These are phyloP conservation scores for Aphaenogaster ashmeadi DNA, from an alignment of 1,140 invertebrate genomes.

Conservation along the genomic window DNA sequence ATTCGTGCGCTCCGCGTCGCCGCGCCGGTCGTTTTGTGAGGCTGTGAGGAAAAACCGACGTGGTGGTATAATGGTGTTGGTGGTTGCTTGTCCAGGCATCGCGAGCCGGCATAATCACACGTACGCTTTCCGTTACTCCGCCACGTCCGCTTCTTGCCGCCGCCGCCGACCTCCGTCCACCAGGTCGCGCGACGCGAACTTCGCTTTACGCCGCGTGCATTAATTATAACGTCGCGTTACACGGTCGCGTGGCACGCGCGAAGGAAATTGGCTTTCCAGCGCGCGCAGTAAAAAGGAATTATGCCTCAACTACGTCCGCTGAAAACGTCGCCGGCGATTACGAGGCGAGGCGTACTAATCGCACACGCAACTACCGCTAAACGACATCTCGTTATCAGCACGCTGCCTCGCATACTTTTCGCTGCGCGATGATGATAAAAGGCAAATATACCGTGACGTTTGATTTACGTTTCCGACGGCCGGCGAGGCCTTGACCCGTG, in stretches of 20 bases:
- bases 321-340: slow-evolving; percentile 42
- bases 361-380: slow-evolving; percentile 30
- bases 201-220: slow-evolving; percentile 63
- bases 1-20: slow-evolving; percentile 69
- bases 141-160: slow-evolving; percentile 56
- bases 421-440: background rate
- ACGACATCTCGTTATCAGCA: slow-evolving; percentile 12
- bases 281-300: slow-evolving; percentile 65
- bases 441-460: background rate
- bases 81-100: slow-evolving; percentile 70
- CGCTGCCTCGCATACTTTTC: background rate
- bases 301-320: slow-evolving; percentile 4
- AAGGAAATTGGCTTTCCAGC: slow-evolving; percentile 62
- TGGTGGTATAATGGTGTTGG: slow-evolving; percentile 19
- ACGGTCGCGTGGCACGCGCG: slow-evolving; percentile 47
- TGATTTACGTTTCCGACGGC: background rate
- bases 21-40: slow-evolving; percentile 31
- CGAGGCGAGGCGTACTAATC: slow-evolving; percentile 16
- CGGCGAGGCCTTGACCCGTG: background rate
- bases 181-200: slow-evolving; percentile 37
- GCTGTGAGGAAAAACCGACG: slow-evolving; percentile 20
- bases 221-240: slow-evolving; percentile 70
- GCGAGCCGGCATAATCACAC: slow-evolving; percentile 73
- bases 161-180: slow-evolving; percentile 4
- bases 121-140: slow-evolving; percentile 62